Evolutionary conservation across 2,797 vertebrate genomes (phyloP).

Genomic region (Trachurus trachurus): DNA sequence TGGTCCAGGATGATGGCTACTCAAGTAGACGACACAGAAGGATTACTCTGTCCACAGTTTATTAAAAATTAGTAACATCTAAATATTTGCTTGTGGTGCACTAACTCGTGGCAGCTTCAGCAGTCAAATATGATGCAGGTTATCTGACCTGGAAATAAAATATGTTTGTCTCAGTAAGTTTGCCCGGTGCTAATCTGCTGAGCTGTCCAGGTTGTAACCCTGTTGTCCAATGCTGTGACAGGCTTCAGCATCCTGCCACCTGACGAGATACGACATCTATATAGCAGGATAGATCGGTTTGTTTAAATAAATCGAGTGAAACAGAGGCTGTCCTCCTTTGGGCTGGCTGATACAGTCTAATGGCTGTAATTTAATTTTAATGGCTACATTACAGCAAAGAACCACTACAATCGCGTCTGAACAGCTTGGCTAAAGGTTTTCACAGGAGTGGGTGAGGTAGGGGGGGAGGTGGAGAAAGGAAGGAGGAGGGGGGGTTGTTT

Average conservation of each 20-base stretch:
- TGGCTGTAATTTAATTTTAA: slow-evolving; percentile 27
- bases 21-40: too few relatives aligned
- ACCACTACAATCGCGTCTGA: neutral
- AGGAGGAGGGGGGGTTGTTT: neutral
- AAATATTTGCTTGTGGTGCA: neutral
- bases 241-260: neutral
- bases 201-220: neutral
- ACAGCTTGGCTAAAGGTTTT: neutral
- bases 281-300: neutral
- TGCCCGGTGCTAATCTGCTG: too few relatives aligned
- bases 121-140: neutral
- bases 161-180: neutral
- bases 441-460: neutral
- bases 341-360: neutral
- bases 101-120: neutral
- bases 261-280: neutral
- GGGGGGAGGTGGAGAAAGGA: too few relatives aligned
- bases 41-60: too few relatives aligned
- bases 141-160: neutral
- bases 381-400: neutral
- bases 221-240: neutral
- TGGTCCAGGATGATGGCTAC: neutral
- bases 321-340: neutral
- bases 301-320: neutral
- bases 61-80: too few relatives aligned